Evolutionary conservation across 2,888 invertebrate genomes (phyloP).

Genomic region (Pterostichus madidus): DNA sequence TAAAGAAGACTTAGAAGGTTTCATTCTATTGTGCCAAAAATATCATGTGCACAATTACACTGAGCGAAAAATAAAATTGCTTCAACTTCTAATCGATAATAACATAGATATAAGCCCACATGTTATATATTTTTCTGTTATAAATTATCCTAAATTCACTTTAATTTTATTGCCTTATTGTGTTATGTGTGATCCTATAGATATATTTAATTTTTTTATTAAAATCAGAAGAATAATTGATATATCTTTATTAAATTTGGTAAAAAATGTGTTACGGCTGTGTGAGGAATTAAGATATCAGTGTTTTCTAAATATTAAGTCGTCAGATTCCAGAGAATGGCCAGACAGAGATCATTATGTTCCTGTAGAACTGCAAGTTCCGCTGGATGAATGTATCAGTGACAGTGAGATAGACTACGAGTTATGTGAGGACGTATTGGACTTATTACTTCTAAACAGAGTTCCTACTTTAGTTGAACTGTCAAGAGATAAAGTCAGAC

Average conservation of each 20-base stretch:
- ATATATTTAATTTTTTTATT: background rate
- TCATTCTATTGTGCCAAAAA: conserved; percentile 1
- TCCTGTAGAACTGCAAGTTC: too few species aligned
- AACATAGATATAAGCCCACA: background rate
- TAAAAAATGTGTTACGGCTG: background rate
- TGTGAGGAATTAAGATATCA: conserved; percentile 3
- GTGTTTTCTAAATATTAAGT: background rate
- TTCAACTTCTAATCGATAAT: background rate
- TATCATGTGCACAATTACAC: background rate
- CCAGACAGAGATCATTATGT: too few species aligned
- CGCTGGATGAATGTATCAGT: too few species aligned
- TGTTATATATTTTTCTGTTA: background rate
- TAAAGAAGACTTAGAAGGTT: conserved; percentile 13
- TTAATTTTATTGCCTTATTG: background rate
- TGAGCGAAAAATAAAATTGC: background rate
- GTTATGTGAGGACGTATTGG: too few species aligned
- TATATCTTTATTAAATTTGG: background rate
- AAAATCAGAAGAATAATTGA: background rate
- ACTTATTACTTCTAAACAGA: too few species aligned
- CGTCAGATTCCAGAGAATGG: background rate
- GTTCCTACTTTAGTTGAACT: too few species aligned
- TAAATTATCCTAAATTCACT: conserved; percentile 1
- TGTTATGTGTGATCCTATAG: background rate
- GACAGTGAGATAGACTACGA: too few species aligned
- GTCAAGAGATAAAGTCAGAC: too few species aligned